Evolutionary conservation across 1,140 invertebrate species (phyloP), one percentile per base, ranked within the genome.

Genomic region (Bombus huntii): DNA sequence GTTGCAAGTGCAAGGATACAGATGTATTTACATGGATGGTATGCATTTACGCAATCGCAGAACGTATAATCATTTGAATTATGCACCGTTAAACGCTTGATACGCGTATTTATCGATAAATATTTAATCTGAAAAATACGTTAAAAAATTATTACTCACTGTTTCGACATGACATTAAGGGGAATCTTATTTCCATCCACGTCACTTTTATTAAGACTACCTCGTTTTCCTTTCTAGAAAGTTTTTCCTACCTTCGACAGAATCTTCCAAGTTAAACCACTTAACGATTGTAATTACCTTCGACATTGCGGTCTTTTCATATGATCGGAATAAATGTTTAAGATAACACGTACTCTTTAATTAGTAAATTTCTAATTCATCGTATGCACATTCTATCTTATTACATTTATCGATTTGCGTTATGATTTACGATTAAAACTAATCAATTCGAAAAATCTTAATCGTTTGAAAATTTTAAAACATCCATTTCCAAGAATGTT

Each of bases 1-100:
- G 88, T 90, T 90, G 80, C 88, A 91, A 92, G 91, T 91, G 90
- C 91, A 92, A 91, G 87, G 91, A 88, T 87, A 68, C 57, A 73
- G 31, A 87, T 87, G 76, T 88, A 88, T 86, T 85, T 91, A 81
- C 80, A 91, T 86, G 81, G 83, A 87, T 84, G 75, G 47, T 44
- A 5, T 42, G 53, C 15, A 28, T 53, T 88, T 87, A 87, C 39
- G 81, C 68, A 75, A 83, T 83, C 70, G 28, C 6, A 47, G 68
- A 83, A 68, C 13, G 42, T 25, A 34, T 37, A 47, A 53, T 68
- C 42, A 6, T 22, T 4, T 5, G n/a, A 12, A 39, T 57, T 37
- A 28, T 28, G 15, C 66, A 39, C 34, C 9, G 39, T 73, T 34
- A 18, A 62, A 62, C 8, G 28, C 15, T 62, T 22, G 42, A 68